Evolutionary conservation across 2,113 vertebrate species (phyloP), one percentile per base, ranked within the genome.

Genomic region (Hypocryptadius cinnamomeus): DNA sequence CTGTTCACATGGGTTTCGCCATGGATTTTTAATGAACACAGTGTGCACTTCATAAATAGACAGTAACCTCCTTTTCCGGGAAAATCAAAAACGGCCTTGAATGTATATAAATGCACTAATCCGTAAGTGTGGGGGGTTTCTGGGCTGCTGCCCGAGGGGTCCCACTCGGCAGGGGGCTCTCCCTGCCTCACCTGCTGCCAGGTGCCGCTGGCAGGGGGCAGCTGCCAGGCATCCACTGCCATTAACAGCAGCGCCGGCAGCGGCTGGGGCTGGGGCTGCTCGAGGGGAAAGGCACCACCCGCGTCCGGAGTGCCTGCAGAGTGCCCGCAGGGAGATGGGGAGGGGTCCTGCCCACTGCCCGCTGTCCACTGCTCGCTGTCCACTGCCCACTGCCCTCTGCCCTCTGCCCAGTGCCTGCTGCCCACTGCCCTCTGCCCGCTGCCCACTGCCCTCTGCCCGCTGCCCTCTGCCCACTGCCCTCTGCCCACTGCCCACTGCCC

Each of bases 291-390:
- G 61, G 85, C 9, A 30, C 39, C 72, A 25, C 13, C 37, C 3
- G 2, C 6, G 44, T 2, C 15, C 53, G 1, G 35, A 56, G 71
- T 8, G 51, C 10, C 68, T 4, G 10, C 2, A 2, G 23, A 37
- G 59, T 2, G 4, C 45, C 44, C 1, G 0, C 0, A 0, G 60
- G 85, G 35, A 35, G 17, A 1, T 0, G 8, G 57, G 54, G 27
- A 70, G 14, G 25, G 47, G 45, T 64, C 31, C 57, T 25, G 57
- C 57, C 23, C 57, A 6, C 14, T 11, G 30, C 54, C 20, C 31
- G 3, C 30, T 33, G 15, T n/a, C 23, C 57, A 6, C 14, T 11
- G 30, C 54, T 13, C 31, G 3, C 30, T 33, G 15, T n/a, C n/a
- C n/a, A n/a, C 57, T 25, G 57, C 57, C 23, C 57, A 6, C 14